Evolutionary conservation across 2,888 invertebrate genomes (phyloP), one percentile per base, ranked within the genome.

Genomic region (Theretra japonica): DNA sequence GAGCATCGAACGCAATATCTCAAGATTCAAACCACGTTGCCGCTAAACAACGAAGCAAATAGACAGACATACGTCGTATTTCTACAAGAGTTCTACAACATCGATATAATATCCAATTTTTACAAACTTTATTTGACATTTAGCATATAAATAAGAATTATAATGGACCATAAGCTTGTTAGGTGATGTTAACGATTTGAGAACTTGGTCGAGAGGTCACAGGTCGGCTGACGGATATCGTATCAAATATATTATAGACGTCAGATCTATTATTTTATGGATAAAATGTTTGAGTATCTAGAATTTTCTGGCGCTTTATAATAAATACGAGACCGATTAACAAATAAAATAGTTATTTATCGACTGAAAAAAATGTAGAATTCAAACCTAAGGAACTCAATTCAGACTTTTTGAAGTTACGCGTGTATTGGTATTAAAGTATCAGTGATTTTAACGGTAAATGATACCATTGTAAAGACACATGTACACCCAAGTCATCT

Each of bases 61-160:
- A 21, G 11, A 23, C 65, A 65, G 41, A 65, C 62, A 11, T 5
- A 65, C 48, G 23, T 48, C 2, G 6, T 6, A 48, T 6, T 23
- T 48, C 48, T 2, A 48, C 48, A 65, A 23, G 4, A 48, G 53
- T 23, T 4, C 5, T 48, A 75, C 74, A 75, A 76, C 33, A 33
- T 30, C 70, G 71, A 23, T n/a, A 70, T 74, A 70, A 75, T 65
- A 70, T 62, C 71, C 70, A 62, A 71, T 73, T 75, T 74, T 76
- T 75, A 76, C 72, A 79, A 48, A 41, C 41, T 74, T 75, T 70
- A 70, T 68, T 74, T 72, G 28, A 60, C 60, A n/a, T 73, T 82
- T 78, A 73, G 74, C 80, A 80, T 80, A 74, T 72, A 72, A 75
- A 81, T 80, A 69, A 65, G 56, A 70, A 41, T 41, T 70, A 65